Evolutionary conservation across 2,888 invertebrate species (phyloP).

Genomic region (Archips xylosteana): DNA sequence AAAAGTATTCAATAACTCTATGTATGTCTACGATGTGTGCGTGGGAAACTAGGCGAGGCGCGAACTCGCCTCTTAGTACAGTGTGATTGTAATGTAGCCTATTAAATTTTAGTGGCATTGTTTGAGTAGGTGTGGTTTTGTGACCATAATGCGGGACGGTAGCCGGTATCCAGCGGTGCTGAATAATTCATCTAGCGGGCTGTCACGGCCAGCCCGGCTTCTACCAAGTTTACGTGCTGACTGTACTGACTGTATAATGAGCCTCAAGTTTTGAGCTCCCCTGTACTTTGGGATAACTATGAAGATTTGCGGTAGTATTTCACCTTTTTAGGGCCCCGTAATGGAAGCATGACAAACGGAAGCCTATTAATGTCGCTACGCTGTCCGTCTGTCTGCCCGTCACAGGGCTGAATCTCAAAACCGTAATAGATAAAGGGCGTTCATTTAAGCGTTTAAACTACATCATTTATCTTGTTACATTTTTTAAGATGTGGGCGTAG

Average conservation of each 20-base stretch:
- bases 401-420: no score
- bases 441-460: no score
- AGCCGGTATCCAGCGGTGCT: slow-evolving; percentile 66
- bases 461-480: no score
- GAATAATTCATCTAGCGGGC: slow-evolving; percentile 73
- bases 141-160: slow-evolving; percentile 49
- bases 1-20: no score
- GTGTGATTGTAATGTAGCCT: slow-evolving; percentile 25
- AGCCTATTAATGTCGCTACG: no score
- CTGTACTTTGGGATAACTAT: slow-evolving; percentile 31
- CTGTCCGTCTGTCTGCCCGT: no score
- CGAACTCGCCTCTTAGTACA: slow-evolving; percentile 5
- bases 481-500: no score
- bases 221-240: slow-evolving; percentile 28
- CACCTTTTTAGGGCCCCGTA: slow-evolving; percentile 4
- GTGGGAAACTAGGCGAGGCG: not conserved
- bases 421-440: no score
- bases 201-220: slow-evolving; percentile 54
- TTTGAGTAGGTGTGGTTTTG: slow-evolving; percentile 56
- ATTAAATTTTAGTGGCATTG: slow-evolving; percentile 44
- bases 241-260: slow-evolving; percentile 36
- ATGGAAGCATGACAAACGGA: no score
- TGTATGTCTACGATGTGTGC: not conserved
- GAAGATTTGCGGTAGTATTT: slow-evolving; percentile 13
- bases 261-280: slow-evolving; percentile 31